These are phyloP conservation scores for Aramus guarauna DNA, from an alignment of 2,113 vertebrate species.

Conservation along the genomic window DNA sequence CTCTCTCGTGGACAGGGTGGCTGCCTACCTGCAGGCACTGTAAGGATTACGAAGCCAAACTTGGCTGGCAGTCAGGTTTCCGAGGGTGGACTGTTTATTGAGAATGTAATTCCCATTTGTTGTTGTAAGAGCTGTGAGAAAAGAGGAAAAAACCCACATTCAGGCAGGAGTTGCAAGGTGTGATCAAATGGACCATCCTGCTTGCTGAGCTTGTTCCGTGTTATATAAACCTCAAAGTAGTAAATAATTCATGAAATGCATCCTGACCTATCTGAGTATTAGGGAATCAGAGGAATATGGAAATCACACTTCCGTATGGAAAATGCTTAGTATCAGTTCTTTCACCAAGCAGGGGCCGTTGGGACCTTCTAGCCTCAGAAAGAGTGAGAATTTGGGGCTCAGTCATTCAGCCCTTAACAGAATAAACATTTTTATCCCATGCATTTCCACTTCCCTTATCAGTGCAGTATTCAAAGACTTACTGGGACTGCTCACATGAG, in stretches of 20 bases:
- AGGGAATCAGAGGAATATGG: background rate
- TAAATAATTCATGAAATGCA: background rate
- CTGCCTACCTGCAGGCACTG: background rate
- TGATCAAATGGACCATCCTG: background rate
- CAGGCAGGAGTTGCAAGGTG: background rate
- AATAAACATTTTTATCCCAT: background rate
- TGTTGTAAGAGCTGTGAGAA: background rate
- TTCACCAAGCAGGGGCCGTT: background rate
- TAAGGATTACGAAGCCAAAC: background rate
- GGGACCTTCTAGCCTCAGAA: background rate
- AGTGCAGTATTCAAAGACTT: background rate
- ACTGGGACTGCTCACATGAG: background rate
- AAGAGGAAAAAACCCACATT: background rate
- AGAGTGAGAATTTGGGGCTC: background rate
- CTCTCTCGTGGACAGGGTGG: rapidly evolving
- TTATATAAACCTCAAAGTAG: background rate
- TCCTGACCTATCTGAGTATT: background rate
- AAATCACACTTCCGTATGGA: background rate
- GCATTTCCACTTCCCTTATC: background rate
- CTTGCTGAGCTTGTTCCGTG: background rate
- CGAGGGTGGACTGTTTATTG: background rate
- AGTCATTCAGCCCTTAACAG: background rate
- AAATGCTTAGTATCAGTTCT: background rate
- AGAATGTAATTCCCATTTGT: background rate
- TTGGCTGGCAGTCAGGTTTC: background rate